A percentile compares a stretch with the other conserved stretches of the same genome.
Evolutionary conservation across 2,113 vertebrate species (phyloP).

Genomic region (Pogona vitticeps): DNA sequence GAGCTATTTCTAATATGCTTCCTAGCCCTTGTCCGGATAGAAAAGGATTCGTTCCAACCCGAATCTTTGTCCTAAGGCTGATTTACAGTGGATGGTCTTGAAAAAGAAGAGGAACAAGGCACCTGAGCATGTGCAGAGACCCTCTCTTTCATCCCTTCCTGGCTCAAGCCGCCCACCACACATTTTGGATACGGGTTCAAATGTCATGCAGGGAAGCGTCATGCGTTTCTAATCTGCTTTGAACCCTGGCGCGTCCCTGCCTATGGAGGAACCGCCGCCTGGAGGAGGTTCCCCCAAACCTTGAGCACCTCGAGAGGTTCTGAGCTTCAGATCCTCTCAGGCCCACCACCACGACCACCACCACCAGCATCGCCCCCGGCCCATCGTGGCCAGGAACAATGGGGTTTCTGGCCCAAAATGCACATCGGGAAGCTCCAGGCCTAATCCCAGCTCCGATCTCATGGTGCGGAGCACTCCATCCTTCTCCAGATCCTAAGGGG

Average conservation of each 20-base stretch:
- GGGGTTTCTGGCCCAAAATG: not conserved
- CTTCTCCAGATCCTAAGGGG: too few species aligned
- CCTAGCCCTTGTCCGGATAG: not conserved
- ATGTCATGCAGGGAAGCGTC: too few species aligned
- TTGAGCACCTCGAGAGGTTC: not conserved
- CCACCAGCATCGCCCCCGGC: too few species aligned
- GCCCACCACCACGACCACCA: not conserved
- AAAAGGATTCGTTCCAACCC: not conserved
- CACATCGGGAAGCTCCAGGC: not conserved
- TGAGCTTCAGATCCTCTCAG: not conserved
- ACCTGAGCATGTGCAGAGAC: not conserved
- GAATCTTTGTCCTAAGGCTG: too few species aligned
- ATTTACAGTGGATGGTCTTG: not conserved
- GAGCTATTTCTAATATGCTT: not conserved
- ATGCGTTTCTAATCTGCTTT: too few species aligned
- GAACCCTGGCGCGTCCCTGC: not conserved
- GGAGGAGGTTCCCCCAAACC: not conserved
- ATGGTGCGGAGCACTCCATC: too few species aligned
- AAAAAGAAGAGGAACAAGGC: not conserved
- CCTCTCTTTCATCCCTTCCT: not conserved
- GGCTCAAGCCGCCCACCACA: rapidly evolving
- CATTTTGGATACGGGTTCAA: not conserved
- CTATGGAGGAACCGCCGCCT: not conserved
- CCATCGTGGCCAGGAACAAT: not conserved
- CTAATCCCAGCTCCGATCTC: too few species aligned